These are phyloP conservation scores for Rhinopomastus cyanomelas DNA, from an alignment of 2,113 vertebrate genomes.

Conservation along the genomic window DNA sequence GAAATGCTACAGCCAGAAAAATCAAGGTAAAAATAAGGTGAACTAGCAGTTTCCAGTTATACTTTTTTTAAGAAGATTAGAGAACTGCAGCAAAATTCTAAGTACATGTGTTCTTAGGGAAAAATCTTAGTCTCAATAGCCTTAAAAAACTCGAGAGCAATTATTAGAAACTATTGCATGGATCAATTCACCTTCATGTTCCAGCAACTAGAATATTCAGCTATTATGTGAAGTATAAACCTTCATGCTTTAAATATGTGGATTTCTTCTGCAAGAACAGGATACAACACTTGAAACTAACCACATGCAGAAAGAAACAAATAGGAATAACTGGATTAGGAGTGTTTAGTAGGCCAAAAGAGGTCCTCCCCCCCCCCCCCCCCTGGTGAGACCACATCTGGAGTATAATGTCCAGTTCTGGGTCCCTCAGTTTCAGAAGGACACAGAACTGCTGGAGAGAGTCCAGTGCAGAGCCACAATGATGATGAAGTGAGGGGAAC, in stretches of 20 bases:
- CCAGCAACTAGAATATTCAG: not conserved
- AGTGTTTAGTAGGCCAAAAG: too few species aligned
- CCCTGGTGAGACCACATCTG: too few species aligned
- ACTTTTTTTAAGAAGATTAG: not conserved
- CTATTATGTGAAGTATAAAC: not conserved
- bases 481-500: too few species aligned
- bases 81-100: not conserved
- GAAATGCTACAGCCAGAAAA: not conserved
- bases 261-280: not conserved
- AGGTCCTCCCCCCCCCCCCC: too few species aligned
- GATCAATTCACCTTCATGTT: not conserved
- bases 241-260: not conserved
- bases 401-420: too few species aligned
- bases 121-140: not conserved
- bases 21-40: not conserved
- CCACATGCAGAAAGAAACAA: not conserved
- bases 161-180: not conserved
- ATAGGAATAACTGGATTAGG: rapidly evolving
- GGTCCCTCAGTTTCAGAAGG: too few species aligned
- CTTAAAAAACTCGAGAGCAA: not conserved
- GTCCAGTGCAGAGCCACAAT: too few species aligned
- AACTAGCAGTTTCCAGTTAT: not conserved
- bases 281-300: not conserved
- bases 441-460: too few species aligned
- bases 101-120: not conserved